phyloP scores from a whole-genome alignment of 2,888 invertebrate species.

The Norana najaformis region DNA sequence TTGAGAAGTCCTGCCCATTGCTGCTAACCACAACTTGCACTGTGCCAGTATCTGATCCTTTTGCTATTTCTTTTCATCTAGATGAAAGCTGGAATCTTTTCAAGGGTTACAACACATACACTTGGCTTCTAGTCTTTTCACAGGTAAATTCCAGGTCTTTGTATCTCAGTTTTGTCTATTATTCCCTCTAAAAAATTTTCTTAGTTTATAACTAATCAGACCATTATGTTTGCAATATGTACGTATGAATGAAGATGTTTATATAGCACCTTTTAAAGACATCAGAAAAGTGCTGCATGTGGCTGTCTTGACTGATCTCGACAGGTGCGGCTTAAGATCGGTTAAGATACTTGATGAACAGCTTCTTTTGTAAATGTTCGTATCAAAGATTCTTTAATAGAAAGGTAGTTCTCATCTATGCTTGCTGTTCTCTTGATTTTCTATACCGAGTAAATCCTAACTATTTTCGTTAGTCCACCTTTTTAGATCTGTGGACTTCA shows the following conservation, averaged over 20 bases:
- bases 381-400: too few species aligned
- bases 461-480: too few species aligned
- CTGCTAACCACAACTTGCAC: background rate
- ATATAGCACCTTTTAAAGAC: background rate
- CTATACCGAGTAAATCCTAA: too few species aligned
- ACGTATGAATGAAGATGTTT: background rate
- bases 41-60: background rate
- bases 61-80: conserved; percentile 22
- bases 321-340: too few species aligned
- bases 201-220: background rate
- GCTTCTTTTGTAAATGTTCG: too few species aligned
- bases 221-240: background rate
- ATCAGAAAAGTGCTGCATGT: background rate
- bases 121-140: conserved; percentile 52
- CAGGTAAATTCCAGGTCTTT: conserved; percentile 46
- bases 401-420: too few species aligned
- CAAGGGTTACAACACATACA: conserved; percentile 52
- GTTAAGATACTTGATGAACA: too few species aligned
- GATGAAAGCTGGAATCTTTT: conserved; percentile 45
- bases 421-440: too few species aligned
- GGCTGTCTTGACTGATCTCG: too few species aligned
- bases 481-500: too few species aligned
- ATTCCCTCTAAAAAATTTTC: background rate
- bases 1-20: too few species aligned
- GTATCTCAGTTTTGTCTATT: background rate